Conservation (phyloP, 2,888 invertebrate species). For the Scaptomyza parva region DNA sequence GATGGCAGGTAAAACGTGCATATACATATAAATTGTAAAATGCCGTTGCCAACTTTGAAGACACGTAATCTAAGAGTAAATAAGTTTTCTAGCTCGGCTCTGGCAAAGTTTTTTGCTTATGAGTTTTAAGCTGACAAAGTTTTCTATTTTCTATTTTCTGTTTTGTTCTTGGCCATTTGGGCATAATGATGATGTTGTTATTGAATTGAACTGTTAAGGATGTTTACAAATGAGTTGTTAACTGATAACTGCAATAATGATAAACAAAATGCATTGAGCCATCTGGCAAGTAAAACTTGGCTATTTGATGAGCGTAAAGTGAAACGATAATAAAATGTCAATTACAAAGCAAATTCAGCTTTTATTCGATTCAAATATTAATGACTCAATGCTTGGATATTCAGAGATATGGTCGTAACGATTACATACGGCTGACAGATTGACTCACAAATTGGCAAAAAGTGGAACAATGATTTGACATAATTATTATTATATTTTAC, state of each 20-base stretch:
- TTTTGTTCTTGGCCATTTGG: conserved; percentile 27
- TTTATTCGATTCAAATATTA: background rate
- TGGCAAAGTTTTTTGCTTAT: conserved; percentile 63
- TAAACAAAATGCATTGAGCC: conserved; percentile 3
- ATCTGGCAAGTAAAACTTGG: background rate
- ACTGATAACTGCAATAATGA: conserved; percentile 16
- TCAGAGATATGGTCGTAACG: conserved; percentile 1
- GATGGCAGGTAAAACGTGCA: conserved; percentile 72
- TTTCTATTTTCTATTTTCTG: conserved; percentile 9
- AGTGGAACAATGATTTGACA: conserved; percentile 43
- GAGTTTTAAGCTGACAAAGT: conserved; percentile 39
- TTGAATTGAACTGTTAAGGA: conserved; percentile 62
- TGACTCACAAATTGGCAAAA: conserved; percentile 38
- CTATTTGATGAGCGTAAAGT: background rate
- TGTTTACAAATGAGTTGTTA: conserved; percentile 39
- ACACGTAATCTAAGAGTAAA: conserved; percentile 77
- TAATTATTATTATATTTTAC: no score
- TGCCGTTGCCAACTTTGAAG: conserved; percentile 64
- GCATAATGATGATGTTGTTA: conserved; percentile 48
- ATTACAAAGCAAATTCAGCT: background rate
- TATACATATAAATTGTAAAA: conserved; percentile 80
- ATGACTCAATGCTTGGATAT: background rate
- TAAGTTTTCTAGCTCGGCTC: conserved; percentile 57
- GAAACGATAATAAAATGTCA: background rate
- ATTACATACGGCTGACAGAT: conserved; percentile 19